These are phyloP conservation scores for Atractosteus spatula DNA, from an alignment of 2,113 vertebrate genomes.

Conservation along the genomic window DNA sequence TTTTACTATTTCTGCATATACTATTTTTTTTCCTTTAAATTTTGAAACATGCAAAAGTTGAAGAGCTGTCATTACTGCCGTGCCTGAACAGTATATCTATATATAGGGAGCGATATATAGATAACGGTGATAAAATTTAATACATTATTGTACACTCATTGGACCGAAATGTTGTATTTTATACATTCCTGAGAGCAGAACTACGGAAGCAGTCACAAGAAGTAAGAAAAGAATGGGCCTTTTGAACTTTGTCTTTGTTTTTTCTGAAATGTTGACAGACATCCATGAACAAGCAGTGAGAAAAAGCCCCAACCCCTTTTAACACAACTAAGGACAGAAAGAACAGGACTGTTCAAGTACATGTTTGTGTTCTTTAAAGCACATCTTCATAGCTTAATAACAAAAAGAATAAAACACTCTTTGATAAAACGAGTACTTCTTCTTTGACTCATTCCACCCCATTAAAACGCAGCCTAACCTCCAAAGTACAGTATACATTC, in stretches of 20 bases:
- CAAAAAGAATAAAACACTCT: background rate
- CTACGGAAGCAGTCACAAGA: constrained; percentile 30
- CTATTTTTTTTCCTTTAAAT: constrained; percentile 10
- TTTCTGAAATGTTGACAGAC: constrained; percentile 21
- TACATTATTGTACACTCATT: constrained; percentile 1
- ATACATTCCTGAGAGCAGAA: constrained; percentile 35
- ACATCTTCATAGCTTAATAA: constrained; percentile 12
- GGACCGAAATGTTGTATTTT: constrained; percentile 6
- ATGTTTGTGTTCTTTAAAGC: constrained; percentile 16
- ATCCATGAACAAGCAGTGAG: background rate
- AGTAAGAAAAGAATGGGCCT: constrained; percentile 20
- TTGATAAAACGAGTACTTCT: too few relatives aligned
- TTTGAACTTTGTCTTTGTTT: constrained; percentile 9
- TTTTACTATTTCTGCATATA: constrained; percentile 10
- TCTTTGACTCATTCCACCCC: too few relatives aligned
- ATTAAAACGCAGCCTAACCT: too few relatives aligned
- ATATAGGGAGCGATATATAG: constrained; percentile 14
- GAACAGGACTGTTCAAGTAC: constrained; percentile 33
- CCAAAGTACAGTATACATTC: too few relatives aligned
- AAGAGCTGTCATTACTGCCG: background rate
- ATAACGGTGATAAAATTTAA: constrained; percentile 5
- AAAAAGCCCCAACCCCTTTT: background rate
- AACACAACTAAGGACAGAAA: constrained; percentile 2
- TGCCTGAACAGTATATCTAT: constrained; percentile 10
- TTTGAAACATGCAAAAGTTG: constrained; percentile 15